A percentile compares a stretch with the other conserved stretches of the same genome.
Conservation (phyloP, 2,113 vertebrate genomes). For the Vidua chalybeata region DNA sequence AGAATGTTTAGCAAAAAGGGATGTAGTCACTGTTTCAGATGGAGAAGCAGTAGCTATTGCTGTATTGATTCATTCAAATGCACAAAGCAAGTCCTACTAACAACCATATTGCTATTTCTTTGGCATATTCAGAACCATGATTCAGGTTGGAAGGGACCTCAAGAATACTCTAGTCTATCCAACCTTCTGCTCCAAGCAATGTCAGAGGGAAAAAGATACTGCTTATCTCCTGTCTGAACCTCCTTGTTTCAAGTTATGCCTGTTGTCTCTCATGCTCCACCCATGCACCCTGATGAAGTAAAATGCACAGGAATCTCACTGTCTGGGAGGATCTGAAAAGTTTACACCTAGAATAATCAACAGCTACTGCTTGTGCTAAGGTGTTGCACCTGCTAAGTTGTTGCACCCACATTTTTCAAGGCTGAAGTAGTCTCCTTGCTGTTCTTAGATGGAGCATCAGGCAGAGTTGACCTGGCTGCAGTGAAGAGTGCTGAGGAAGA, state of each 20-base stretch:
- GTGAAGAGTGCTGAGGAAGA: not conserved
- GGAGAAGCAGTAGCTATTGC: not conserved
- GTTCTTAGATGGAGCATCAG: not conserved
- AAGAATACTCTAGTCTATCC: not conserved
- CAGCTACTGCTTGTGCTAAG: not conserved
- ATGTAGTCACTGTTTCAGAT: not conserved
- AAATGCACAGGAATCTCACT: not conserved
- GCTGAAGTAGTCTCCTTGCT: not conserved
- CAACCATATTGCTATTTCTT: not conserved
- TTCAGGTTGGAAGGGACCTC: not conserved
- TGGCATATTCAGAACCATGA: not conserved
- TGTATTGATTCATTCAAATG: not conserved
- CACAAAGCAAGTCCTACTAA: not conserved
- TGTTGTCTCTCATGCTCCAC: not conserved
- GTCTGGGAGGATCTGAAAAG: not conserved
- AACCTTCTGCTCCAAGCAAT: not conserved
- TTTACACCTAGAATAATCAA: not conserved
- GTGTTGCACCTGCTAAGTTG: not conserved
- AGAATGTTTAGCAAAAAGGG: not conserved
- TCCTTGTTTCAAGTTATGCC: not conserved
- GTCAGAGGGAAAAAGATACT: not conserved
- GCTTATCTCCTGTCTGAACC: not conserved
- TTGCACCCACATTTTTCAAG: not conserved
- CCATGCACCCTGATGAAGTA: not conserved
- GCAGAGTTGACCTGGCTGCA: not conserved